Evolutionary conservation across 1,140 invertebrate genomes (phyloP), one percentile per base, ranked within the genome.

Genomic region (Diachasmimorpha longicaudata): DNA sequence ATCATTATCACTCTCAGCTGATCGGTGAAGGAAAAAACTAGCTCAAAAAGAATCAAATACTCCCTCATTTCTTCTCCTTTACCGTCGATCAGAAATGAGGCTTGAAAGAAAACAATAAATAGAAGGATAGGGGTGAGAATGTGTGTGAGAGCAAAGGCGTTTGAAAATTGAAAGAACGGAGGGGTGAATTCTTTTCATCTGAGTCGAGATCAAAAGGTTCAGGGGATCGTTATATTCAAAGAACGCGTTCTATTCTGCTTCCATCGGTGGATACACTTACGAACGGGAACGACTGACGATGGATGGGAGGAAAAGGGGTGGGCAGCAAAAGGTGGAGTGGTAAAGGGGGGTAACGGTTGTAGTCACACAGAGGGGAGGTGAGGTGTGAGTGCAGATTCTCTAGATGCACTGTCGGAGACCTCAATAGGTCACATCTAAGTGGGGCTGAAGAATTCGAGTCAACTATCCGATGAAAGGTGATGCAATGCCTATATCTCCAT

Each of bases 391-490:
- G 74, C 36, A 75, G 44, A 70, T 75, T 75, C 74, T 66, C 55
- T 31, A 68, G 39, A 48, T 75, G 36, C 68, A 63, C 68, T 70
- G 42, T 70, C 23, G 25, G 58, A 75, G 69, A 70, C 52, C 67
- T 76, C 69, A 71, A 76, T 76, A 76, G 74, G 74, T 76, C 74
- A 76, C 74, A 76, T 71, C 21, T 46, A 76, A 71, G 69, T 76
- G 67, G 36, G 67, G 74, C 74, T 76, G 25, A 55, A 76, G 55
- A 66, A 67, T 58, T 71, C 39, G 36, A 71, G 69, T 71, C 68
- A 76, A 76, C 74, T 75, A 75, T 75, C 55, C 68, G 74, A 75
- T 75, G 68, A 75, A 75, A 75, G 67, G 74, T 75, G 74, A 76
- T 76, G 55, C 69, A 71, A 71, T 37, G 55, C 31, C 16, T 25